A percentile compares a stretch with the other conserved stretches of the same genome.
phyloP scores from a whole-genome alignment of 2,888 invertebrate genomes.

The Ischnus inquisitorius region DNA sequence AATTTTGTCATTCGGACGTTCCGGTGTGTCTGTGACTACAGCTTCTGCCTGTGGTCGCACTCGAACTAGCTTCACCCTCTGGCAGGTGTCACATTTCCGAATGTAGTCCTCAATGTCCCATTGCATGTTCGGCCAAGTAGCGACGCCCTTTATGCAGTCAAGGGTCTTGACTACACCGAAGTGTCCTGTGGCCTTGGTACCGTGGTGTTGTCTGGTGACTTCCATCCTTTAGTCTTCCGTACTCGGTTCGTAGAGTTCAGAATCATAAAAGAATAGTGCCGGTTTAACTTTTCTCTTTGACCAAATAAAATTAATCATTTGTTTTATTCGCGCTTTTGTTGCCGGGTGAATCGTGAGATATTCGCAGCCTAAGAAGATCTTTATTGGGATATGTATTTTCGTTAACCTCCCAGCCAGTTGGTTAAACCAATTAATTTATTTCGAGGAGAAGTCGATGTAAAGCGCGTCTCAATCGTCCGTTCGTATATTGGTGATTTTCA shows the following conservation, averaged over 20 bases:
- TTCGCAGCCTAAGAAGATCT: slow-evolving; percentile 14
- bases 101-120: slow-evolving; percentile 7
- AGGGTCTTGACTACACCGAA: slow-evolving; percentile 11
- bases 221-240: not conserved
- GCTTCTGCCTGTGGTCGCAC: not conserved
- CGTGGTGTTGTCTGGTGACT: not conserved
- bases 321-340: slow-evolving; percentile 1
- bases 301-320: slow-evolving; percentile 40
- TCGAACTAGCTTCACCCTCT: not conserved
- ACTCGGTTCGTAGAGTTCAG: slow-evolving; percentile 2
- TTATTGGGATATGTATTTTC: not conserved
- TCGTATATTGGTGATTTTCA: slow-evolving; percentile 21
- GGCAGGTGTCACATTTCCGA: slow-evolving; percentile 22
- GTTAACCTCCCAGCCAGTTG: not conserved
- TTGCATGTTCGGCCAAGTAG: slow-evolving; percentile 40
- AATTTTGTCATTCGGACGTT: not conserved
- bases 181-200: slow-evolving; percentile 12
- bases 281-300: not conserved
- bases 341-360: not conserved
- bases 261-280: not conserved
- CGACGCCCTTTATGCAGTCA: slow-evolving; percentile 11
- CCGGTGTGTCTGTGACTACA: not conserved
- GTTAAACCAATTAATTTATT: slow-evolving; percentile 16
- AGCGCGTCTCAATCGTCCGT: not conserved
- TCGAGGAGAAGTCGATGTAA: slow-evolving; percentile 2